Base-by-base conservation (phyloP, 1,140 invertebrate genomes). In the Diorhabda elongata region DNA sequence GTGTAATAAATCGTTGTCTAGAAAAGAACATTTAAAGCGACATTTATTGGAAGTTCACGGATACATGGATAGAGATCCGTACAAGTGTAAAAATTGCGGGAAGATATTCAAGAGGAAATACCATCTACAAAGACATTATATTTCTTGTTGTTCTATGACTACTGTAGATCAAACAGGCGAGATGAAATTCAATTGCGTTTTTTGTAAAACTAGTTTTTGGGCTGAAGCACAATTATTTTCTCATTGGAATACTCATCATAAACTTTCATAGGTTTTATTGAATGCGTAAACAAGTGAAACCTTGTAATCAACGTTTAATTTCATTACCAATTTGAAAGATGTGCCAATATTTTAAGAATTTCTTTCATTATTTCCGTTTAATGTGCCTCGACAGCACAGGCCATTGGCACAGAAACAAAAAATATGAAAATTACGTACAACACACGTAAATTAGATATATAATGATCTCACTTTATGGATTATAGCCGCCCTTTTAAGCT, bases 1-100 rank as follows among this genome's bases (percentile, higher is more conserved):
- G 42, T 93, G 92, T 80, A 84, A 87, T 5, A 92, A 91, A 82
- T 87, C 86, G 67, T 90, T 90, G 62, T 89, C 91, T 75, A 91
- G 78, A 66, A 82, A 77, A 66, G 82, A 81, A 0, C 83, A 84
- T 68, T 74, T 85, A 44, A 81, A 82, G 41, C 74, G 82, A 56
- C 84, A 85, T 68, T 6, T 9, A 2, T 9, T 42, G 8, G 64
- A 66, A 58, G 47, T 57, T 2, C 64, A 66, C 42, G 56, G 26
- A 5, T 4, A 3, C 0, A 41, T n/a, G n/a, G 52, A 66, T 4
- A 43, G 44, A 41, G 44, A n/a, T 42, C 4, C 42, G 3, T 41
- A 66, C 52, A 44, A 45, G 43, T 76, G 75, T 44, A 9, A 41
- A 3, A 45, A 61, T 4, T 76, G 75, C 52, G 4, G 47, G 3